Evolutionary conservation across 2,888 invertebrate genomes (phyloP).

Genomic region (Spisula subtruncata): DNA sequence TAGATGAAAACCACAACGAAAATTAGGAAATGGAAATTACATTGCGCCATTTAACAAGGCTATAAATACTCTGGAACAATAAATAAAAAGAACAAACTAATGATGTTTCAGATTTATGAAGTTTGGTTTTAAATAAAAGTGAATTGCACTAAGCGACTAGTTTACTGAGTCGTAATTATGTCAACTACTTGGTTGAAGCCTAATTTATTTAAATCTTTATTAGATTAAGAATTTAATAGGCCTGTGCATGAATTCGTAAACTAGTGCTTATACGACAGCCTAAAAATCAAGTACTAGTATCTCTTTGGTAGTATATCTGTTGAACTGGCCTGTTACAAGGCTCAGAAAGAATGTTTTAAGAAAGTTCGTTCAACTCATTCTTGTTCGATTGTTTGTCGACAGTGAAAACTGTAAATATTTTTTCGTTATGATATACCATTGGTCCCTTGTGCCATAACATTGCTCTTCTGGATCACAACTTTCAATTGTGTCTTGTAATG

Average conservation of each 20-base stretch:
- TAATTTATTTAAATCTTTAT: slow-evolving; percentile 15
- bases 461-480: no score
- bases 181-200: background rate
- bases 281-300: background rate
- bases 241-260: background rate
- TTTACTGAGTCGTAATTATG: background rate
- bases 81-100: slow-evolving; percentile 15
- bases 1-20: slow-evolving; percentile 15
- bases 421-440: no score
- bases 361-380: no score
- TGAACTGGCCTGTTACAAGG: no score
- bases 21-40: slow-evolving; percentile 26
- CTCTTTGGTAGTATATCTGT: background rate
- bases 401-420: background rate
- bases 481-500: no score
- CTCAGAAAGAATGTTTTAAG: no score
- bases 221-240: slow-evolving; percentile 14
- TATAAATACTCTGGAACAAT: slow-evolving; percentile 12
- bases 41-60: background rate
- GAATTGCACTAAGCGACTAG: background rate
- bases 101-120: slow-evolving; percentile 3
- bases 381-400: no score
- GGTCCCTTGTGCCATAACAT: no score
- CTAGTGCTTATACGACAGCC: background rate
- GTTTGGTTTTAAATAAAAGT: slow-evolving; percentile 21